Evolutionary conservation across 2,888 invertebrate genomes (phyloP), one percentile per base, ranked within the genome.

Genomic region (Cheilosia vernalis): DNA sequence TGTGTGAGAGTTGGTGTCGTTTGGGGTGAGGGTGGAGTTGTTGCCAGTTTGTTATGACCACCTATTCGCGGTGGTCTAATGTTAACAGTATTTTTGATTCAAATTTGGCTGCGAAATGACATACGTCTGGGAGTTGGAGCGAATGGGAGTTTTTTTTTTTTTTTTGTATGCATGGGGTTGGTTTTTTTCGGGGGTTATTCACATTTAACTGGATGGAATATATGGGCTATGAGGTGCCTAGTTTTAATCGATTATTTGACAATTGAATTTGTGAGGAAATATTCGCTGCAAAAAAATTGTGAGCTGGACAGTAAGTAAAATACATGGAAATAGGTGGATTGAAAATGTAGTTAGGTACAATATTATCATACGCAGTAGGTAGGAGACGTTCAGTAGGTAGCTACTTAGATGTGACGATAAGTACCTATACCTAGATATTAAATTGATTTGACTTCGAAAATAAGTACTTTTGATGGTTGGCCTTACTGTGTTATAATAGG

Each of bases 191-290:
- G 60, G 69, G 80, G 80, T 80, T 74, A 79, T 74, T 84, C 69
- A 79, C 74, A 64, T 80, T 53, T 51, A 60, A 69, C 51, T 51
- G 37, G 37, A 13, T 37, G 10, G 37, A 37, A 37, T 37, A 37
- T 37, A 19, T 51, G 80, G 74, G 74, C 60, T 69, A 64, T 80
- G 79, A 79, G 83, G 37, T 37, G 37, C 37, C 58, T 79, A 84
- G 69, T 84, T 70, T 74, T 58, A 80, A 84, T 84, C 84, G 84
- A 84, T 84, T 84, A 76, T 69, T 74, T 73, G 58, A 74, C 79
- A 67, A 78, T 78, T 69, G 67, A 61, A 55, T 55, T 42, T 67
- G 49, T 42, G 47, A 24, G 47, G 19, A 40, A 24, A 63, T 37
- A 67, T 40, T 15, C 27, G 19, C 6, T n/a, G 37, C 49, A 40